Percentiles rank a stretch among this genome's conserved stretches.
These are phyloP conservation scores for Misgurnus anguillicaudatus DNA, from an alignment of 2,113 vertebrate species.

Conservation along the genomic window DNA sequence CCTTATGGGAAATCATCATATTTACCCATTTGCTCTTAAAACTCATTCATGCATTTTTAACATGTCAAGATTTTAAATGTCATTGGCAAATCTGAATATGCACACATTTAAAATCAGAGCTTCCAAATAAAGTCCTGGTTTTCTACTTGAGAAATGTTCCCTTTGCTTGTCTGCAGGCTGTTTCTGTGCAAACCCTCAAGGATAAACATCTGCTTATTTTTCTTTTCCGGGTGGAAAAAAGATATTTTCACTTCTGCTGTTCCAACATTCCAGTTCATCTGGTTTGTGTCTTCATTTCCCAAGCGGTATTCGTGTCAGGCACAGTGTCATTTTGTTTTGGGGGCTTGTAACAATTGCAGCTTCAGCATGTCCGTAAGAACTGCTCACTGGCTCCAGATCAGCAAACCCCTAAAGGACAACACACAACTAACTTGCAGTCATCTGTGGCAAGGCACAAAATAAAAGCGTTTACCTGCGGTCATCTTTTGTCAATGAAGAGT, in stretches of 20 bases:
- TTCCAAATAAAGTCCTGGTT: no score
- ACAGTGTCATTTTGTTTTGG: not conserved
- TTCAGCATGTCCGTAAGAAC: not conserved
- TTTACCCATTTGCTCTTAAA: no score
- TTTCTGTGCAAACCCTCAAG: not conserved
- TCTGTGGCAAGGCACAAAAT: not conserved
- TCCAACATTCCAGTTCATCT: not conserved
- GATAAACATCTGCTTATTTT: not conserved
- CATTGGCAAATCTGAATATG: no score
- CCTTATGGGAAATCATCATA: no score
- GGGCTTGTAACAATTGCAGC: not conserved
- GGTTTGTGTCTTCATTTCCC: not conserved
- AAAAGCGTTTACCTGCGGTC: not conserved
- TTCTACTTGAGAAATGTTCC: no score
- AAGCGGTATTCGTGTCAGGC: not conserved
- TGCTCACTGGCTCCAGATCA: not conserved
- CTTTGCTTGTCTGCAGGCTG: no score
- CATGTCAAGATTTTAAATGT: no score
- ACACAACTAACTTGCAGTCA: not conserved
- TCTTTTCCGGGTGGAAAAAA: not conserved
- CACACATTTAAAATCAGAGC: no score
- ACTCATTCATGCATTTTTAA: no score
- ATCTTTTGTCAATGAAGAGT: not conserved
- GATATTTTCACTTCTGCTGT: not conserved
- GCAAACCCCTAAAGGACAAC: not conserved